Base-by-base conservation (phyloP, 2,797 vertebrate genomes). In the Neosilurus mollespiculum region DNA sequence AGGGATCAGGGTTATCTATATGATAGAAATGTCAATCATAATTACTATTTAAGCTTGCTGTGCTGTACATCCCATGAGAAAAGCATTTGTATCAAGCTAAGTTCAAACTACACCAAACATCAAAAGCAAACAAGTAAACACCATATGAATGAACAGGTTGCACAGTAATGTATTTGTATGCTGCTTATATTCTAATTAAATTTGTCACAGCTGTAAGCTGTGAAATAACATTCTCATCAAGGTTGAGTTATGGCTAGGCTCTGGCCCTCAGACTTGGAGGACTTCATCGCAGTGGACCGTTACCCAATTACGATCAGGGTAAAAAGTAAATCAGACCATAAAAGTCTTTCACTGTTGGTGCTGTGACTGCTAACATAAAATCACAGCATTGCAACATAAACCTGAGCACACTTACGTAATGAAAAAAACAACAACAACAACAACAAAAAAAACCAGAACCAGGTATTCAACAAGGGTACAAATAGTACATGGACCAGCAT, bases 141-240 rank as follows among this genome's bases (percentile, higher is more conserved):
- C 43, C 65, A 30, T 49, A 62, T 65, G 51, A 65, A 65, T 16
- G 0, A 51, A 49, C 12, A 16, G 11, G 34, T 62, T 62, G 58
- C 43, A 22, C 34, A 9, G 8, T 12, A 78, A 18, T 26, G 22
- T 64, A 18, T 64, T 49, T 51, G 61, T 61, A 22, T 12, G 77
- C 77, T 78, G 59, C 59, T 78, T 11, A 78, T 78, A 18, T 51
- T 20, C 22, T 4, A 51, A 64, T 64, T 51, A 64, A 64, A 51
- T 64, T 4, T 78, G 22, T 62, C 1, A 0, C 14, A 49, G 22
- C 34, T 78, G 59, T 64, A 78, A 24, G 22, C 56, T 59, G 30
- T 11, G 20, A 59, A 11, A 59, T 10, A 43, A 24, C 24, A 56
- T 15, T 20, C 53, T 30, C 53, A 61, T 59, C 58, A n/a, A 37